Evolutionary conservation across 2,888 invertebrate species (phyloP).

Genomic region (Andrena bicolor): DNA sequence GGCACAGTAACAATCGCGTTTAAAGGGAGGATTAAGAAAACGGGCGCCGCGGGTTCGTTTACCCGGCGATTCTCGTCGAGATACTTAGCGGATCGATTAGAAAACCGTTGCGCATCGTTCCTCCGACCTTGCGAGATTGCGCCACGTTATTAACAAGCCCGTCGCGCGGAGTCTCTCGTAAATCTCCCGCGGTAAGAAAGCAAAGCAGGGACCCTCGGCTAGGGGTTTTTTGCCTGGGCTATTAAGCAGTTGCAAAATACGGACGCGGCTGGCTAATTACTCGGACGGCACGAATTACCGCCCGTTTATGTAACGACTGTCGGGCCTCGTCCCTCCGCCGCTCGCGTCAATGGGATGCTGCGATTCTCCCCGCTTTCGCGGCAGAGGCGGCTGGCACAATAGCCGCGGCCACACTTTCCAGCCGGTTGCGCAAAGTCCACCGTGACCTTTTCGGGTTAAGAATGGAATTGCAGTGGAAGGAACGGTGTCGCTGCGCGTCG

Average conservation of each 20-base stretch:
- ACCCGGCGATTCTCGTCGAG: neutral
- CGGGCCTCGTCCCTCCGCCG: slow-evolving; percentile 5
- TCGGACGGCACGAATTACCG: slow-evolving; percentile 46
- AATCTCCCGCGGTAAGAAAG: slow-evolving; percentile 57
- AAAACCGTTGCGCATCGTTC: neutral
- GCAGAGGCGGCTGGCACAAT: slow-evolving; percentile 19
- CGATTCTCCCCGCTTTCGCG: slow-evolving; percentile 27
- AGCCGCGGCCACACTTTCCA: slow-evolving; percentile 15
- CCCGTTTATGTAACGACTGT: slow-evolving; percentile 59
- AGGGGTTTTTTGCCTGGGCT: slow-evolving; percentile 34
- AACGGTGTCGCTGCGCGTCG: too few species aligned
- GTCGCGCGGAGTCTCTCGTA: slow-evolving; percentile 34
- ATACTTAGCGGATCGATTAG: neutral
- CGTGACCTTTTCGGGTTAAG: neutral
- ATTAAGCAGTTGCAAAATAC: slow-evolving; percentile 64
- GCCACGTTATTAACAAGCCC: slow-evolving; percentile 37
- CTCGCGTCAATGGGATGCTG: slow-evolving; percentile 9
- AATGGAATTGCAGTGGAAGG: neutral
- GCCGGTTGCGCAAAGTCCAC: neutral
- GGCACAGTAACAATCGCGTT: too few species aligned
- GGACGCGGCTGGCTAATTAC: slow-evolving; percentile 47
- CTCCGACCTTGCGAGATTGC: slow-evolving; percentile 21
- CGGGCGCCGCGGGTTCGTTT: neutral
- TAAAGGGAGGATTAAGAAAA: too few species aligned
- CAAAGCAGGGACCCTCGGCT: slow-evolving; percentile 14